Conservation (phyloP, 2,888 invertebrate species). For the Sisyra nigra region DNA sequence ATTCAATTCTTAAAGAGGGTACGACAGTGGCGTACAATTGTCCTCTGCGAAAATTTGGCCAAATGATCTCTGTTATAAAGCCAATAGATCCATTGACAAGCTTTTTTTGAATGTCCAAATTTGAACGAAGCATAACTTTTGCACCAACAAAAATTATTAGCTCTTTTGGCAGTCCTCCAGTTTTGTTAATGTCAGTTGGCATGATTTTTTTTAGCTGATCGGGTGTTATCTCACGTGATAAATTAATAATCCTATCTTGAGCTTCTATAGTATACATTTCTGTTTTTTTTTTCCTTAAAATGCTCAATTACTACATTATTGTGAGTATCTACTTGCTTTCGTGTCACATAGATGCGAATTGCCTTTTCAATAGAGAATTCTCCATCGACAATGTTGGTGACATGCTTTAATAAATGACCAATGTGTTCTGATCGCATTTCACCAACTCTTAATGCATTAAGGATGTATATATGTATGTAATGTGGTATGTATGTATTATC, state of each 20-base stretch:
- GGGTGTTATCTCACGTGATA: too few species aligned
- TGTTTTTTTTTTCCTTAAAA: conserved; percentile 12
- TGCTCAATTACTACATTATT: conserved; percentile 12
- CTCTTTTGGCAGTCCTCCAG: conserved; percentile 12
- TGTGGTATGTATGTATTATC: conserved; percentile 12
- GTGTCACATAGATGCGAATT: conserved; percentile 12
- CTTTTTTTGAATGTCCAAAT: conserved; percentile 14
- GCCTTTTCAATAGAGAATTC: conserved; percentile 9
- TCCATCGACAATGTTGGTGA: too few species aligned
- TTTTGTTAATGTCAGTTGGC: conserved; percentile 12
- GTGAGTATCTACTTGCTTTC: conserved; percentile 11
- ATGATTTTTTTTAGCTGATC: conserved; percentile 6
- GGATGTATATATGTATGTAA: too few species aligned
- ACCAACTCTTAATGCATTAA: conserved; percentile 13
- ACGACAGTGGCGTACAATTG: conserved; percentile 13
- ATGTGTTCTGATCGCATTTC: conserved; percentile 11
- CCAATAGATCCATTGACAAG: conserved; percentile 15
- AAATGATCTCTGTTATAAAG: conserved; percentile 14
- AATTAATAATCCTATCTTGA: conserved; percentile 11
- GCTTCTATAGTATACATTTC: conserved; percentile 12
- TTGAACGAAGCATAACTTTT: conserved; percentile 15
- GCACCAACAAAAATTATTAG: conserved; percentile 14
- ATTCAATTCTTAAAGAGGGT: too few species aligned
- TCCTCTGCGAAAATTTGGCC: conserved; percentile 14
- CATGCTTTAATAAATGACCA: not conserved